Evolutionary conservation across 2,113 vertebrate species (phyloP), one percentile per base, ranked within the genome.

Genomic region (Leptobrachium leishanense): DNA sequence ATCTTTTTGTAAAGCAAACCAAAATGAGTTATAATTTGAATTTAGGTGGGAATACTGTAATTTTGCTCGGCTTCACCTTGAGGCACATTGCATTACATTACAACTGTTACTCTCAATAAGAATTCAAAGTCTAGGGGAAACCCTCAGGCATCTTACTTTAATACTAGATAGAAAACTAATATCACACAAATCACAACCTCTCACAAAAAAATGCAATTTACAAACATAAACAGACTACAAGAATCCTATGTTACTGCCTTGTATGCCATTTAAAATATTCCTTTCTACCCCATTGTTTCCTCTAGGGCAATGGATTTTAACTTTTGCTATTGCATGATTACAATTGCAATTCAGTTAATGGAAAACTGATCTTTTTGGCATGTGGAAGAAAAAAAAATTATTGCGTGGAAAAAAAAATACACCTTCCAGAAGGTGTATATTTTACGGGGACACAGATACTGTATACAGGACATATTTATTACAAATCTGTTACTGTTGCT

Each of bases 161-260:
- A 95, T 91, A 90, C 90, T 85, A 84, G 85, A 85, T 81, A 62
- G 82, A 86, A 93, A 85, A 88, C 88, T 88, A 86, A 89, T 94
- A 93, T 89, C 89, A 86, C 74, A 86, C 83, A 81, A 84, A 81
- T 85, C 83, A 85, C 78, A 85, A 88, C 86, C 81, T 86, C 83
- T 88, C 91, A 91, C 94, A 93, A 93, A 88, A 92, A 85, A 96
- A 97, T 93, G 93, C 91, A 95, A 96, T 98, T 97, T 98, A 92
- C 93, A 95, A 93, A 92, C 93, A 94, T 91, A 89, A 94, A 90
- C 91, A 89, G 90, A 90, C 94, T 65, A 92, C 92, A 93, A 91
- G 88, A 81, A 84, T 81, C 78, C 72, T 70, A 84, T 82, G 76
- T 82, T 65, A 81, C 76, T 0, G 0, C 11, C 76, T 74, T 31